Percentiles rank a stretch among this genome's conserved stretches.
These are phyloP conservation scores for Aleiodes leptofemur DNA, from an alignment of 2,888 invertebrate genomes.

Conservation along the genomic window DNA sequence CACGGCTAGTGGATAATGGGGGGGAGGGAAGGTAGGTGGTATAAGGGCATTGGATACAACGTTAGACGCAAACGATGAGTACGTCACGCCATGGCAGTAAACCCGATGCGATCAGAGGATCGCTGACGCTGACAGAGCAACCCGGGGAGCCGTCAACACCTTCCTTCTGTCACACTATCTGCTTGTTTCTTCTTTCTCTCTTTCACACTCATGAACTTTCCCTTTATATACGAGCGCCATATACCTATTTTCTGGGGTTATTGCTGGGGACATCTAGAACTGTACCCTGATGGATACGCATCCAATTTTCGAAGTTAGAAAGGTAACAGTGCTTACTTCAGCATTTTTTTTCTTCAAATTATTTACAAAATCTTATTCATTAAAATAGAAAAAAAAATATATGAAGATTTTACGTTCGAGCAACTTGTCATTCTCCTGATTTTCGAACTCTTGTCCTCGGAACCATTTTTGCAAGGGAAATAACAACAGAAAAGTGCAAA, in stretches of 20 bases:
- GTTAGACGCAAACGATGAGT: conserved; percentile 65
- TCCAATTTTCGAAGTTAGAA: neutral
- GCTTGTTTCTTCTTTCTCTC: neutral
- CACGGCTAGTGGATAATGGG: conserved; percentile 73
- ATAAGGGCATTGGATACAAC: conserved; percentile 49
- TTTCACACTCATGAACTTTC: conserved; percentile 23
- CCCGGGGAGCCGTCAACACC: conserved; percentile 74
- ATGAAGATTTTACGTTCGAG: too few species aligned
- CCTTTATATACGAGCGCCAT: conserved; percentile 19
- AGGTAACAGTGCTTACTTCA: too few species aligned
- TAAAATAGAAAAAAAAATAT: too few species aligned
- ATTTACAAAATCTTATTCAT: too few species aligned
- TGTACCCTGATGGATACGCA: conserved; percentile 34
- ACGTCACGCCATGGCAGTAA: conserved; percentile 74
- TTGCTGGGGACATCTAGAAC: conserved; percentile 23
- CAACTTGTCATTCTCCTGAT: too few species aligned
- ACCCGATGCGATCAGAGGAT: conserved; percentile 69
- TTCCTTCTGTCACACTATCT: conserved; percentile 56
- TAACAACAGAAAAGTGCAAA: too few species aligned
- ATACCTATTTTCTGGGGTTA: conserved; percentile 22
- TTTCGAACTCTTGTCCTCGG: too few species aligned
- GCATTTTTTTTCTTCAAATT: too few species aligned
- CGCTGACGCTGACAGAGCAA: conserved; percentile 49
- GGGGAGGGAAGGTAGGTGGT: conserved; percentile 66
- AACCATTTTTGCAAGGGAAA: too few species aligned